phyloP scores from a whole-genome alignment of 2,888 invertebrate genomes.

The Synanthedon myopaeformis region DNA sequence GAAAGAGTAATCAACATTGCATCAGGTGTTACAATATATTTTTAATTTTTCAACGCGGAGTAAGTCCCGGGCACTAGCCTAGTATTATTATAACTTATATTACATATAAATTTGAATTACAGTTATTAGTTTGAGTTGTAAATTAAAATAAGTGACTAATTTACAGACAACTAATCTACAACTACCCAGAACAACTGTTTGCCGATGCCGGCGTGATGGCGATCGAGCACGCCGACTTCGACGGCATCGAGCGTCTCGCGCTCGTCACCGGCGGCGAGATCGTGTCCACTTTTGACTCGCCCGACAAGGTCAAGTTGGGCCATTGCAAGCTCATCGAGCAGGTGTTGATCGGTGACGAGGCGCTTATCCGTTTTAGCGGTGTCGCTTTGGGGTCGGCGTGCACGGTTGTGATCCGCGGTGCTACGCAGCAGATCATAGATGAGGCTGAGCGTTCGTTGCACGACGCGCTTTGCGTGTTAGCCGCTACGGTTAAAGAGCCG shows the following conservation, averaged over 20 bases:
- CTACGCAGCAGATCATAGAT: slow-evolving; percentile 97
- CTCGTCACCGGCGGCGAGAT: slow-evolving; percentile 98
- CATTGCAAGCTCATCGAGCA: slow-evolving; percentile 93
- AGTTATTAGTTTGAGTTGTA: background rate
- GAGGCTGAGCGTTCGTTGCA: slow-evolving; percentile 98
- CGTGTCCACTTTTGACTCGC: slow-evolving; percentile 97
- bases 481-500: slow-evolving; percentile 94
- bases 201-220: slow-evolving; percentile 99
- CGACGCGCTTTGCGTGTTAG: slow-evolving; percentile 96
- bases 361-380: slow-evolving; percentile 92
- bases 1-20: too few relatives aligned
- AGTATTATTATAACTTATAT: background rate
- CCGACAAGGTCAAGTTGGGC: slow-evolving; percentile 91
- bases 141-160: background rate
- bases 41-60: too few relatives aligned
- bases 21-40: too few relatives aligned
- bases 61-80: too few relatives aligned
- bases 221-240: slow-evolving; percentile 99
- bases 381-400: slow-evolving; percentile 97
- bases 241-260: slow-evolving; percentile 97
- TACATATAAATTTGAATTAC: background rate
- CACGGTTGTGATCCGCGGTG: slow-evolving; percentile 95
- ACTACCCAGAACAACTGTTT: slow-evolving; percentile 99
- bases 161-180: slow-evolving; percentile 95
- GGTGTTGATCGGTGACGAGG: slow-evolving; percentile 98